These are phyloP conservation scores for Alethe diademata DNA, from an alignment of 2,113 vertebrate genomes.

Conservation along the genomic window DNA sequence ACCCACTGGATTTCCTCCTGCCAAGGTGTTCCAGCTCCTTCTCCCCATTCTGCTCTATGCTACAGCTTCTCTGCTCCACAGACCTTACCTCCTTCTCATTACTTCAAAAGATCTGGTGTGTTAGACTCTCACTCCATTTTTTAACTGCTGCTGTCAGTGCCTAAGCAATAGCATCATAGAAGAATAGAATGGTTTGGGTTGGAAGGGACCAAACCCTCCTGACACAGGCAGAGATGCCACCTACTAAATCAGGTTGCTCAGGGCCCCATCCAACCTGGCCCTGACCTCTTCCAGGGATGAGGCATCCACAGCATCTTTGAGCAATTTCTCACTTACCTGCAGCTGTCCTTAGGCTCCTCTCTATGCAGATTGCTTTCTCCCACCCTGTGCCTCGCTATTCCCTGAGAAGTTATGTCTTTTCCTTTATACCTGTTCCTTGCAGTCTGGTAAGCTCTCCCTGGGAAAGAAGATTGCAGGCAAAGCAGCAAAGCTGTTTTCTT, in stretches of 20 bases:
- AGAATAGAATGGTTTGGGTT: neutral
- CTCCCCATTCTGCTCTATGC: neutral
- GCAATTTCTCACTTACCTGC: neutral
- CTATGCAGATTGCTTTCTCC: neutral
- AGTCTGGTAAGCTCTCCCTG: neutral
- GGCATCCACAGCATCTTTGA: neutral
- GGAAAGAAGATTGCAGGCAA: neutral
- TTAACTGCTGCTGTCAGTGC: neutral
- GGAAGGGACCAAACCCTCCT: neutral
- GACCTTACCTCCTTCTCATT: neutral
- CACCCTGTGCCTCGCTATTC: fast-evolving
- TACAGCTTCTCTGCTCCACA: neutral
- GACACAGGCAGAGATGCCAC: neutral
- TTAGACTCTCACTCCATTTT: neutral
- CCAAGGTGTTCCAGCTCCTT: neutral
- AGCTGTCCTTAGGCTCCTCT: neutral
- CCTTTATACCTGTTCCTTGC: neutral
- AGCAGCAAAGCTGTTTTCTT: neutral
- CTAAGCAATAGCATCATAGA: neutral
- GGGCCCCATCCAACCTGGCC: too few relatives aligned
- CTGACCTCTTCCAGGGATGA: neutral
- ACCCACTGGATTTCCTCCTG: neutral
- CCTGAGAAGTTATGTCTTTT: neutral
- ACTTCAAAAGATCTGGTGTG: neutral
- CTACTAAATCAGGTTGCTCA: neutral